Conservation (phyloP, 2,888 invertebrate species). For the Luperina testacea region DNA sequence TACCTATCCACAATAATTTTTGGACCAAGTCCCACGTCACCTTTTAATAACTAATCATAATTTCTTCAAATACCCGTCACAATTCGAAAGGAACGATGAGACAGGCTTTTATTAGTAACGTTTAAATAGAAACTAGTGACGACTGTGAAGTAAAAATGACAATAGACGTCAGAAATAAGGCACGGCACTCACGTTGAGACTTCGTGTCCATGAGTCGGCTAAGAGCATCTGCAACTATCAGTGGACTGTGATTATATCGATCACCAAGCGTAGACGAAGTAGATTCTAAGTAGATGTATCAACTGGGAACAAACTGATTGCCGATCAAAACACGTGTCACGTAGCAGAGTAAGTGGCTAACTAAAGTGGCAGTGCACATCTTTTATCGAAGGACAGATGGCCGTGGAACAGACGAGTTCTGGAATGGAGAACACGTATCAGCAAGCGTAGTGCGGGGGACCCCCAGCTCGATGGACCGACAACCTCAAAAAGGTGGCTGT, state of each 20-base stretch:
- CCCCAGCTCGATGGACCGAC: too few species aligned
- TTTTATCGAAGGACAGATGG: too few species aligned
- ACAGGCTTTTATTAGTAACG: conserved; percentile 45
- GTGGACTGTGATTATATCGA: not conserved
- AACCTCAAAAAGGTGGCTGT: too few species aligned
- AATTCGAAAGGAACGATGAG: conserved; percentile 15
- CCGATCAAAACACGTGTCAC: not conserved
- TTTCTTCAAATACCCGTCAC: conserved; percentile 2
- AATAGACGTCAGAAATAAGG: not conserved
- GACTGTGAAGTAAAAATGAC: conserved; percentile 9
- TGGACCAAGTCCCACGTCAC: conserved; percentile 3
- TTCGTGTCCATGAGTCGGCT: not conserved
- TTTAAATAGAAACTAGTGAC: conserved; percentile 26
- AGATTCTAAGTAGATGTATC: not conserved
- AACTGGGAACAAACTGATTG: not conserved
- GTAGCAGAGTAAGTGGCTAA: too few species aligned
- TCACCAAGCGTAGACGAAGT: not conserved
- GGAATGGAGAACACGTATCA: too few species aligned
- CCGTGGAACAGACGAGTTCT: too few species aligned
- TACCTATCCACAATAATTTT: conserved; percentile 23
- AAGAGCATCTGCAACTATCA: not conserved
- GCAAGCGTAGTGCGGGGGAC: too few species aligned
- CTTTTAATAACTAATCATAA: conserved; percentile 22
- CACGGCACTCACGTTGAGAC: not conserved
- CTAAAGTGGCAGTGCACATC: too few species aligned